Base-by-base conservation (phyloP, 1,140 invertebrate species). In the Tribolium madens region DNA sequence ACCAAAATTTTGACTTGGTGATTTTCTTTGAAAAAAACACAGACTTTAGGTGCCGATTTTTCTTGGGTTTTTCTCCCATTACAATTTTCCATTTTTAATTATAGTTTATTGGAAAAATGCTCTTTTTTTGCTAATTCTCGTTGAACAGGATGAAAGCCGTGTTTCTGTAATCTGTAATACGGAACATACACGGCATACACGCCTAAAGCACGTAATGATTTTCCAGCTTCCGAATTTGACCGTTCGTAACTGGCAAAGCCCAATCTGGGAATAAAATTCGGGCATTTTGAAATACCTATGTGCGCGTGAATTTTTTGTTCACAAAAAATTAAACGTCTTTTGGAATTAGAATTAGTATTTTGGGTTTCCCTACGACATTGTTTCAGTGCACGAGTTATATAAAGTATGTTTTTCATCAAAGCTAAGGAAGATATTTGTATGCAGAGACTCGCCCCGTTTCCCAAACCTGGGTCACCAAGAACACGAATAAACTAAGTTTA, bases 401-500 rank as follows among this genome's bases (percentile, higher is more conserved):
- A 71, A 71, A 71, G 68, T 71, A 71, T 71, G 68, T 71, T 71
- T 71, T 71, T 50, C 68, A 71, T 71, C 68, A 48, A 71, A 71
- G 36, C 42, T 71, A 71, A 71, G 68, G 42, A 71, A 71, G 68
- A 50, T 71, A 71, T 71, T 71, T 71, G 68, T 71, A 71, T 71
- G 68, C 68, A 50, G 47, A 71, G 68, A 33, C 68, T 17, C 68
- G 68, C 31, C 36, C 68, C 36, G 42, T 48, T 50, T 26, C 68
- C 68, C 36, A 71, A 71, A 71, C 68, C 68, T 71, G 68, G 68
- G 68, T 71, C 68, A 71, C 68, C 57, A 64, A 64, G 57, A 64
- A 64, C 57, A 64, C 57, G 57, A 71, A 71, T 71, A 71, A 71
- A 71, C 68, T 71, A 71, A 71, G 36, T 71, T 71, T 71, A 71